phyloP scores from a whole-genome alignment of 2,888 invertebrate genomes.

The Perdita meconis region DNA sequence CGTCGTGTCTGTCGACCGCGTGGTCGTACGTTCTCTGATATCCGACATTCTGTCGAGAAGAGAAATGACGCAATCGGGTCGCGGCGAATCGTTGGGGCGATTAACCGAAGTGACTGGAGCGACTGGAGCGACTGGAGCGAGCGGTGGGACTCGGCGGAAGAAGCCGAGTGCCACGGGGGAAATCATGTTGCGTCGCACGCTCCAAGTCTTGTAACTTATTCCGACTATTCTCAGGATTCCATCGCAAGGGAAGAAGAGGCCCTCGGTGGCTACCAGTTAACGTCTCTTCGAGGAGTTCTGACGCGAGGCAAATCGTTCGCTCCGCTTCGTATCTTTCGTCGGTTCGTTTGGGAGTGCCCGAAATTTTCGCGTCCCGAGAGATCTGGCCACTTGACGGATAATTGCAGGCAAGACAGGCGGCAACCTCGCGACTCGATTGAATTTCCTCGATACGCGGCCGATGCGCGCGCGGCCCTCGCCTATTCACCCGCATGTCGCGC shows the following conservation, averaged over 20 bases:
- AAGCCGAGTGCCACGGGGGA: conserved; percentile 77
- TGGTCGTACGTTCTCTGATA: neutral
- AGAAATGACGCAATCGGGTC: conserved; percentile 70
- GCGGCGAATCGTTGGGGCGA: conserved; percentile 73
- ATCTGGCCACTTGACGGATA: neutral
- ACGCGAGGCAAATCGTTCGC: conserved; percentile 1
- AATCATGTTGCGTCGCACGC: conserved; percentile 78
- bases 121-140: conserved; percentile 16
- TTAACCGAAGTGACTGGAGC: conserved; percentile 66
- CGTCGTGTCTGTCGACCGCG: conserved; percentile 3
- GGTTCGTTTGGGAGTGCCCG: neutral
- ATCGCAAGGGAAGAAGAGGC: conserved; percentile 17
- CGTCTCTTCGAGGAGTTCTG: conserved; percentile 13
- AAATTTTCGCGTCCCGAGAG: conserved; percentile 4
- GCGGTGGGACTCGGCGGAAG: conserved; percentile 5
- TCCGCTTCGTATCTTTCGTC: neutral
- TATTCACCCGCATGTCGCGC: neutral
- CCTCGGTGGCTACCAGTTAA: conserved; percentile 28
- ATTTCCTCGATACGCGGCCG: neutral
- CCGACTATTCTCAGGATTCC: conserved; percentile 60
- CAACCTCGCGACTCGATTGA: neutral
- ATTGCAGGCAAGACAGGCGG: neutral
- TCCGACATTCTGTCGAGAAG: neutral
- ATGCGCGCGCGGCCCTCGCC: neutral
- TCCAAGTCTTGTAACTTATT: conserved; percentile 64